A percentile compares a stretch with the other conserved stretches of the same genome.
Evolutionary conservation across 1,140 invertebrate genomes (phyloP).

Genomic region (Pemphigus obesinymphae): DNA sequence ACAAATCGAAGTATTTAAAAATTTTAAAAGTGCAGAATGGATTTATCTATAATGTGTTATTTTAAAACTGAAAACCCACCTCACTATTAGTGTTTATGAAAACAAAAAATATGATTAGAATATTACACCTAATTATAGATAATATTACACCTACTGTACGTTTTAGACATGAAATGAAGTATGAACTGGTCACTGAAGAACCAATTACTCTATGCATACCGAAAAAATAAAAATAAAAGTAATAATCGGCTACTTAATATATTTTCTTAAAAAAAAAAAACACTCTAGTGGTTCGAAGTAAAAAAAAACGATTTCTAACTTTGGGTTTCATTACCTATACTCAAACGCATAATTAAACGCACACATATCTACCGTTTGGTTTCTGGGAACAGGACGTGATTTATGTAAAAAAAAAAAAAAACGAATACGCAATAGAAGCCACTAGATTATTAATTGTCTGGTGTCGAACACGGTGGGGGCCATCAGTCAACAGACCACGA

Average conservation of each 20-base stretch:
- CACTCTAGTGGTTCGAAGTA: neutral
- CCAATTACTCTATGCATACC: neutral
- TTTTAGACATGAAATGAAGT: neutral
- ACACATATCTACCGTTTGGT: neutral
- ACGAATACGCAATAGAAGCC: neutral
- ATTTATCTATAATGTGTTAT: neutral
- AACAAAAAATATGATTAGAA: neutral
- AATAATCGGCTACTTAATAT: neutral
- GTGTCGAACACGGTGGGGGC: conserved; percentile 21
- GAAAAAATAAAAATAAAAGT: neutral
- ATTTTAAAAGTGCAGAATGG: neutral
- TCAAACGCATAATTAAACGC: neutral
- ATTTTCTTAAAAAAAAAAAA: neutral
- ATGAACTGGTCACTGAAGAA: neutral
- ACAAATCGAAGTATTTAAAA: neutral
- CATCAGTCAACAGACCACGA: conserved; percentile 19
- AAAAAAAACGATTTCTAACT: neutral
- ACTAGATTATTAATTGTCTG: conserved; percentile 17
- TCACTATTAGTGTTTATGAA: neutral
- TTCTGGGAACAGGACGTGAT: conserved; percentile 5
- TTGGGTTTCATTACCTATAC: neutral
- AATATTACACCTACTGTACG: neutral
- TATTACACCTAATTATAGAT: neutral
- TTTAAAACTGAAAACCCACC: neutral
- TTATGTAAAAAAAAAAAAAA: conserved; percentile 33